Base-by-base conservation (phyloP, 1,140 invertebrate species). In the Dermatophagoides farinae region DNA sequence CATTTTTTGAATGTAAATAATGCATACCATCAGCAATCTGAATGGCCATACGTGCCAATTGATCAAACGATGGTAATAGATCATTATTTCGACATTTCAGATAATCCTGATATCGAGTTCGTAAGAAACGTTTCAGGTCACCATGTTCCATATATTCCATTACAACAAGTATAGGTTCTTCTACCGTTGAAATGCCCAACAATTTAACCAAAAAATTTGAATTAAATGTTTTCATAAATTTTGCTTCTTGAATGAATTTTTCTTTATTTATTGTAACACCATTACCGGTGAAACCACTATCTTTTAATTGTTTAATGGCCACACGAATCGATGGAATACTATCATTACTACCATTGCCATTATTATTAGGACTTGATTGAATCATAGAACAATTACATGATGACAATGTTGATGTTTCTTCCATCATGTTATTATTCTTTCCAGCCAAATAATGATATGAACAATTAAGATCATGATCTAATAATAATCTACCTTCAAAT, bases 61-160 rank as follows among this genome's bases (percentile, higher is more conserved):
- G 16, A 16, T 22, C 16, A 20, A 18, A 22, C 14, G 10, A 52
- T 16, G 37, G 37, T 18, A 59, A 14, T 1, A 59, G 14, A 59
- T n/a, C n/a, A 47, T 52, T 16, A 25, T 16, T 57, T 70, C 2
- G n/a, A 22, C 22, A 12, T n/a, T 64, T 71, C 54, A 70, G 69
- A 25, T 68, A 68, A 68, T 90, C 88, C 8, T 86, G 86, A 38
- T 90, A 77, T 73, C 88, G 84, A 38, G 79, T 82, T 22, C 88
- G 77, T 54, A 98, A 74, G 73, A 88, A 97, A 1, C 82, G 82
- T 71, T 96, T 95, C 40, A 98, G 77, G 76, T 97, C 93, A 1
- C 92, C 93, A 67, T 83, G 81, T 39, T 80, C 80, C 95, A 97
- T 98, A 25, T 97, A 73, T 74, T 97, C 93, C 92, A 97, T 97